Evolutionary conservation across 2,888 invertebrate genomes (phyloP).

Genomic region (Netelia fuscicornis): DNA sequence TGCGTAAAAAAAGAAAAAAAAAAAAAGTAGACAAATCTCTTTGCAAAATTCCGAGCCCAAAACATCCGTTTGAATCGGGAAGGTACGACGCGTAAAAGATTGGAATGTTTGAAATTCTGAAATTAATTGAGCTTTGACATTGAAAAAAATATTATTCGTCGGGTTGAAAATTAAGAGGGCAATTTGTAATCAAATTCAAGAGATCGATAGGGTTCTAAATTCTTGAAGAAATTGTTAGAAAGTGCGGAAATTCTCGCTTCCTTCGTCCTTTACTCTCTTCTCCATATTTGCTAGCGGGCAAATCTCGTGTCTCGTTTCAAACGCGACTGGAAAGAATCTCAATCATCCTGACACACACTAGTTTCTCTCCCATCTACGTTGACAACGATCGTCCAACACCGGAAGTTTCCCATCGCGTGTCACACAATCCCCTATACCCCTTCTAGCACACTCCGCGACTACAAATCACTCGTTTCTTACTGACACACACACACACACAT

Average conservation of each 20-base stretch:
- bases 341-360: conserved; percentile 57
- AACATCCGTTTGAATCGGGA: background rate
- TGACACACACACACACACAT: conserved; percentile 35
- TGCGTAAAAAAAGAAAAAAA: background rate
- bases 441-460: conserved; percentile 55
- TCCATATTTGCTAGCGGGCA: background rate
- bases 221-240: background rate
- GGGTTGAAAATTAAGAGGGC: background rate
- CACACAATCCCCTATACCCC: conserved; percentile 71
- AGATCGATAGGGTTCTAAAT: too few relatives aligned
- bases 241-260: background rate
- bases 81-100: background rate
- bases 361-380: conserved; percentile 41
- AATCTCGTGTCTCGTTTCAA: conserved; percentile 40
- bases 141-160: background rate
- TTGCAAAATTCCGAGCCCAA: background rate
- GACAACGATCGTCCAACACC: conserved; percentile 65
- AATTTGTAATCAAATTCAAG: too few relatives aligned
- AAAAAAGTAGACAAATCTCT: background rate
- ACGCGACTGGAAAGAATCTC: conserved; percentile 64
- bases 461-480: conserved; percentile 72
- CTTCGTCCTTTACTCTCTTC: background rate
- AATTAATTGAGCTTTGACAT: background rate
- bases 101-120: background rate
- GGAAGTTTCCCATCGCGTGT: conserved; percentile 76